Evolutionary conservation across 2,797 vertebrate genomes (phyloP), one percentile per base, ranked within the genome.

Genomic region (Acomys russatus): DNA sequence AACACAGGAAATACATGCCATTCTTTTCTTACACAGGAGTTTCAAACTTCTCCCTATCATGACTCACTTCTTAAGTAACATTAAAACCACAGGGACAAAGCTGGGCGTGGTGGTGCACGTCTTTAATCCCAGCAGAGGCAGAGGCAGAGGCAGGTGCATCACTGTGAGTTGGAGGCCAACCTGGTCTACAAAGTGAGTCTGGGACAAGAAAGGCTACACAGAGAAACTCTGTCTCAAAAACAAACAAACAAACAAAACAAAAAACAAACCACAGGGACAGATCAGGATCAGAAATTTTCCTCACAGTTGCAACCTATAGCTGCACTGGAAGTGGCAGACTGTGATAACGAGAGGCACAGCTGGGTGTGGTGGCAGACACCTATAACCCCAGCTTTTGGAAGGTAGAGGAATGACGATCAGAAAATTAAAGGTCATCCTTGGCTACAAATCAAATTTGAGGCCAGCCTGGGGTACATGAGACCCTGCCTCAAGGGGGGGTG

Each of bases 1-100:
- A 74, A 61, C 91, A 93, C 38, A 66, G 64, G 49, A 95, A 96
- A 96, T 76, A 94, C 4, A 9, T 90, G 94, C 18, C 85, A 73
- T 59, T 92, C 64, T 87, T 91, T 83, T 44, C 61, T 90, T 85
- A 86, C n/a, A 68, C 38, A 88, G 85, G 20, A 35, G 73, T 44
- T 68, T n/a, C 90, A 59, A 63, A 83, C 64, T 28, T 61, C 79
- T 78, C 70, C 25, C 30, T 84, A 59, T 35, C 77, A 3, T 68
- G 56, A 85, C 49, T 35, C 6, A 86, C 9, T 9, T 38, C 9
- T 22, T 1, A 64, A 73, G 83, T 38, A 88, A 86, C 30, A 88
- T 49, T 0, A 9, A 9, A 51, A 4, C 22, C 94, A 91, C 12
- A 90, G 56, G 44, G 11, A 80, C 35, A 84, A 77, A 2, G 44